Evolutionary conservation across 2,113 vertebrate species (phyloP).

Genomic region (Psittacula cyanocephala): DNA sequence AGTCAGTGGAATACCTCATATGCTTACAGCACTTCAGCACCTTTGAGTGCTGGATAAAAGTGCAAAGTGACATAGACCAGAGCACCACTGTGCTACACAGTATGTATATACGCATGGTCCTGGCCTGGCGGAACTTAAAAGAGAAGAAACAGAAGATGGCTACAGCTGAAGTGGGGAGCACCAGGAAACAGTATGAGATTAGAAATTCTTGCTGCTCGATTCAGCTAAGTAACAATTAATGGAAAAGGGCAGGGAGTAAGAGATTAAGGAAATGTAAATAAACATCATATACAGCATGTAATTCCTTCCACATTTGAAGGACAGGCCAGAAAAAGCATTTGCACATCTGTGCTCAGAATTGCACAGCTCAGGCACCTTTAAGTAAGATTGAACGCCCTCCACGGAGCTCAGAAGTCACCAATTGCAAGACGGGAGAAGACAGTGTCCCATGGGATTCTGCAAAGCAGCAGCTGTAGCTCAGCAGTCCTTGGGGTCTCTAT

Average conservation of each 20-base stretch:
- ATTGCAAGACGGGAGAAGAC: background rate
- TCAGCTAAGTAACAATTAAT: background rate
- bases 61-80: conserved; percentile 11
- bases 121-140: background rate
- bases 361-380: background rate
- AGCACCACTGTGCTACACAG: background rate
- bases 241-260: background rate
- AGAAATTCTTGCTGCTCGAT: background rate
- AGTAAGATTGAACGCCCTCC: background rate
- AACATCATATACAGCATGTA: background rate
- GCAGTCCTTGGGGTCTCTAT: background rate
- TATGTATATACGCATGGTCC: too few relatives aligned
- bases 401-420: background rate
- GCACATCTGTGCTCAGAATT: background rate
- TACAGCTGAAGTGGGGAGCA: background rate
- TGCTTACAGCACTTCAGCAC: background rate
- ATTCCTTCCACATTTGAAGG: background rate
- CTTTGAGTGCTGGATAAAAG: background rate
- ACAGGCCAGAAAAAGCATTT: background rate
- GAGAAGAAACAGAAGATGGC: background rate
- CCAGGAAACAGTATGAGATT: background rate
- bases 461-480: background rate
- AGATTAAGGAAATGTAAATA: background rate
- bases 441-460: background rate
- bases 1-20: background rate